Base-by-base conservation (phyloP, 2,888 invertebrate species). In the Drosophila prolongata region DNA sequence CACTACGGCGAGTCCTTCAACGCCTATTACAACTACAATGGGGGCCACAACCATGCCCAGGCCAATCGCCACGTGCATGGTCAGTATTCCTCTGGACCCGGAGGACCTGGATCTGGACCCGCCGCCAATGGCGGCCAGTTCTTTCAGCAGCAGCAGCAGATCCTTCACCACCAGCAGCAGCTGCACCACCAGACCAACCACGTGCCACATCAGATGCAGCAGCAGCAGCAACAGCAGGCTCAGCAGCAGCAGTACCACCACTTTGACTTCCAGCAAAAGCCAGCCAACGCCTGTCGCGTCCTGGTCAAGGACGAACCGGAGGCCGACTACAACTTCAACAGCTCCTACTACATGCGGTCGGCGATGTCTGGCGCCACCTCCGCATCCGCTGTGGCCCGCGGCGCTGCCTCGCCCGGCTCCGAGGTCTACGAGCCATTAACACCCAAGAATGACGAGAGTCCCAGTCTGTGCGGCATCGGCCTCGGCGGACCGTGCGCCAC, bases 381-480 rank as follows among this genome's bases (percentile, higher is more conserved):
- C 24, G 61, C 46, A 24, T 40, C 58, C 34, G 46, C 62, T 13
- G 35, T 27, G 11, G 35, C 62, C 24, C 59, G 62, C 35, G 42
- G 59, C 62, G 59, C 89, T 68, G 85, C 87, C 42, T 89, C 89
- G 54, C 87, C 86, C 42, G 86, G 76, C 82, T 77, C 84, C 82
- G 71, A 79, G 59, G 79, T 80, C 71, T 89, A 87, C 58, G 90
- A 89, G 78, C 89, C 88, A 77, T 78, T 84, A 69, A 89, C 89
- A 76, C 84, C 89, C 61, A 89, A 80, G 71, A 89, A 85, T 76
- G 79, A 81, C 70, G 80, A 88, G 66, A 89, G 78, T 83, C 83
- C 85, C 50, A 83, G 81, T 80, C 73, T 84, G 75, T 86, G 85
- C 49, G 70, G 76, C 68, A 73, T 71, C 79, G 66, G 70, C 47